Base-by-base conservation (phyloP, 2,888 invertebrate genomes). In the Carterocephalus palaemon region DNA sequence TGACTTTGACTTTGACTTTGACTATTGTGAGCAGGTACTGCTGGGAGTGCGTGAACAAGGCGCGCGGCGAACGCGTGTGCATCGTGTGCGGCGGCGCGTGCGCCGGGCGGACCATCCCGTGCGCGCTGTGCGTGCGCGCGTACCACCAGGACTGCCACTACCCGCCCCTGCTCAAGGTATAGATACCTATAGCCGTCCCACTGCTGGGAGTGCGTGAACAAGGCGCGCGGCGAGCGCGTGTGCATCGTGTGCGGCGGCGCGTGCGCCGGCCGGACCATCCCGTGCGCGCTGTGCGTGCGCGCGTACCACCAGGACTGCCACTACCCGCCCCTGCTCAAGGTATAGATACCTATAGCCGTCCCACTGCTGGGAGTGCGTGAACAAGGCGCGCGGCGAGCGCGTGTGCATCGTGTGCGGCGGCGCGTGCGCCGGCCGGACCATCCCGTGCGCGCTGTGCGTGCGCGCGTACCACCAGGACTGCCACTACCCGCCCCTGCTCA, bases 291-390 rank as follows among this genome's bases (percentile, higher is more conserved):
- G 42, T 98, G 98, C 76, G 94, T 95, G 2, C 90, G 96, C 41
- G 95, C 96, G 39, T 96, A 95, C 83, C 98, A 98, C 74, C 93
- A 94, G 52, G 96, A 96, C 78, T 98, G 98, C 75, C 92, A 97
- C 67, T 94, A 94, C 72, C 97, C 97, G 24, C 94, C 95, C 23
- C 83, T 96, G 66, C 85, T 40, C 19, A 62, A 62, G 60, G 61
- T 61, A 39, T n/a, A n/a, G 2, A n/a, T 8, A 6, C 22, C n/a
- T 7, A 22, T 22, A 22, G 4, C n/a, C 2, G 22, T 22, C 1
- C 19, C 1, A 96, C 79, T 98, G 98, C 81, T 96, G 94, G 88
- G 96, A 96, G 70, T 98, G 98, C 81, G 92, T 95, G 82, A 95
- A 95, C 81, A 95, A 96, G 82, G 96, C 95, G 3, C 94, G 96